Evolutionary conservation across 2,888 invertebrate species (phyloP).

Genomic region (Ectobius pallidus): DNA sequence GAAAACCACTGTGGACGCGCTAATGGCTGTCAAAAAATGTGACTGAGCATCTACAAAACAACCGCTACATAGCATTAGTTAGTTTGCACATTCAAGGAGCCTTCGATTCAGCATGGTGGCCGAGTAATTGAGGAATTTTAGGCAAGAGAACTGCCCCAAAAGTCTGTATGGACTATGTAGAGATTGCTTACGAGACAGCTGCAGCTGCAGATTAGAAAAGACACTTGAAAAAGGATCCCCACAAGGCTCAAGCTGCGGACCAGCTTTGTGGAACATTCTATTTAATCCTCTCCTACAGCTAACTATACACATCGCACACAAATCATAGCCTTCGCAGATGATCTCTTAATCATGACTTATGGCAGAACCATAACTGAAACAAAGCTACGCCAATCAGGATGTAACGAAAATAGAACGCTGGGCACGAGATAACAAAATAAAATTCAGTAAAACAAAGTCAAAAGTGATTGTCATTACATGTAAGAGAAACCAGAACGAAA

Average conservation of each 20-base stretch:
- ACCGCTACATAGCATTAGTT: not conserved
- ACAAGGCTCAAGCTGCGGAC: not conserved
- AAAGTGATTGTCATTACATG: not conserved
- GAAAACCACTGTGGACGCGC: not conserved
- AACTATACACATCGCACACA: not conserved
- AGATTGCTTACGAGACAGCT: not conserved
- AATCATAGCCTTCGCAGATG: constrained; percentile 2
- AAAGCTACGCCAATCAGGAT: not conserved
- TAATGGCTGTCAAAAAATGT: not conserved
- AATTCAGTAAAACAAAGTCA: not conserved
- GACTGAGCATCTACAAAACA: not conserved
- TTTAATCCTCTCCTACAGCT: not conserved
- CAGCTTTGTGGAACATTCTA: not conserved
- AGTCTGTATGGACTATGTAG: not conserved
- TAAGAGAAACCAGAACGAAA: not conserved
- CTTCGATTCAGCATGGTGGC: not conserved
- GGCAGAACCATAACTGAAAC: not conserved
- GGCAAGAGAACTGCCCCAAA: not conserved
- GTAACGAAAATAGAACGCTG: not conserved
- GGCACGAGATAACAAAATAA: not conserved
- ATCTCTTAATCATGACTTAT: not conserved
- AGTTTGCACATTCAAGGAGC: not conserved
- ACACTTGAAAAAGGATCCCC: not conserved
- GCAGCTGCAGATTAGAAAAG: not conserved
- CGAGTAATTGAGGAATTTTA: not conserved